Evolutionary conservation across 2,113 vertebrate genomes (phyloP).

Genomic region (Aramus guarauna): DNA sequence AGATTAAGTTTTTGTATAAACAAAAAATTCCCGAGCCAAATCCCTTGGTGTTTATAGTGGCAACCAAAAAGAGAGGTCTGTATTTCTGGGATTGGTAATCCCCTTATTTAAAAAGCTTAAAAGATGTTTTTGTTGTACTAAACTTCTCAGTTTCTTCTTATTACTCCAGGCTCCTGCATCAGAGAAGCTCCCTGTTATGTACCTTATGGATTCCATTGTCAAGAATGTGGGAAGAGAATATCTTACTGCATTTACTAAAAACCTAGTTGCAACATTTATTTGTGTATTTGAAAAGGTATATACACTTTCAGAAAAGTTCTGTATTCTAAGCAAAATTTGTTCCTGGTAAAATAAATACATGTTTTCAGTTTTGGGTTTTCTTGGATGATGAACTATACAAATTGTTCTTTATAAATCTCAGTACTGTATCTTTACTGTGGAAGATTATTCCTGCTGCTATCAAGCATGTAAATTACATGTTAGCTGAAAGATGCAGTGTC

Average conservation of each 20-base stretch:
- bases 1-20: conserved; percentile 42
- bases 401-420: background rate
- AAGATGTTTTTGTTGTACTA: conserved; percentile 84
- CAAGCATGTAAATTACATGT: background rate
- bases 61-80: conserved; percentile 69
- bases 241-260: conserved; percentile 99
- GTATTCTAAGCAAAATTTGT: conserved; percentile 50
- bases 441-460: background rate
- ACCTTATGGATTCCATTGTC: conserved; percentile 99
- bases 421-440: background rate
- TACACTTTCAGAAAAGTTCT: conserved; percentile 75
- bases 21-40: conserved; percentile 9
- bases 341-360: conserved; percentile 77
- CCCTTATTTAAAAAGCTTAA: conserved; percentile 58
- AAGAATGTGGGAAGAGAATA: conserved; percentile 99
- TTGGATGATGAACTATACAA: conserved; percentile 41
- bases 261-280: conserved; percentile 99
- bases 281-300: conserved; percentile 99
- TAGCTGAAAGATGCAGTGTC: background rate
- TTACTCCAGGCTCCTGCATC: conserved; percentile 91
- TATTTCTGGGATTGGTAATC: conserved; percentile 70
- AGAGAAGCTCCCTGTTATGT: conserved; percentile 99
- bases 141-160: conserved; percentile 99
- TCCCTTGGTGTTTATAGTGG: conserved; percentile 57
- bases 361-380: conserved; percentile 68